Conservation (phyloP, 2,888 invertebrate species). For the Melanchra persicariae region DNA sequence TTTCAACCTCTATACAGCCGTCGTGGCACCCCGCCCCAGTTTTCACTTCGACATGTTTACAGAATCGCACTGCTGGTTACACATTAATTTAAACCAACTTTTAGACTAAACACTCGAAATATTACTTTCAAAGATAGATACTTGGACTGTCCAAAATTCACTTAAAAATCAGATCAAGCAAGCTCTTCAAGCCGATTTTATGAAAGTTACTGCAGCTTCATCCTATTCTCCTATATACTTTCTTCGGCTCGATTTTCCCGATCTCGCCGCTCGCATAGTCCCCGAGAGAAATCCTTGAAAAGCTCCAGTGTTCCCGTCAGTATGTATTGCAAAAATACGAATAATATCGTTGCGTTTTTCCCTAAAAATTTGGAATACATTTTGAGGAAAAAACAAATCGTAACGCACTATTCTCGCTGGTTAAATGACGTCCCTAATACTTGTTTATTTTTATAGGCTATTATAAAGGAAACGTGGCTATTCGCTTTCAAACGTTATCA, state of each 20-base stretch:
- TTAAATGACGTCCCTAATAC: conserved; percentile 54
- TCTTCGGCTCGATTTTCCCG: conserved; percentile 36
- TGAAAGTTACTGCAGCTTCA: conserved; percentile 34
- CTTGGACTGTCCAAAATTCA: neutral
- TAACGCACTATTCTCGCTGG: conserved; percentile 47
- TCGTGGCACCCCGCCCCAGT: too few species aligned
- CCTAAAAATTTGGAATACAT: conserved; percentile 30
- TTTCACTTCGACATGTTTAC: too few species aligned
- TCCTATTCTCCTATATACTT: conserved; percentile 25
- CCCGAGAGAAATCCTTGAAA: conserved; percentile 55
- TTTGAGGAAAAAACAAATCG: conserved; percentile 59
- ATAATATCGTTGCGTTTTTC: conserved; percentile 19
- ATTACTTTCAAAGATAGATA: neutral
- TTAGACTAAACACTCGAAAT: neutral
- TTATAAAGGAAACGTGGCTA: conserved; percentile 57
- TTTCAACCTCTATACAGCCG: neutral
- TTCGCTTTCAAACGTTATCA: conserved; percentile 51
- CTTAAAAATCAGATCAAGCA: neutral
- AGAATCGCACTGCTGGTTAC: too few species aligned
- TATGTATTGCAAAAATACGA: conserved; percentile 34
- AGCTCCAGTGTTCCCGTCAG: conserved; percentile 22
- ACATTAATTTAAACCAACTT: neutral
- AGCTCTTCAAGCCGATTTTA: conserved; percentile 23
- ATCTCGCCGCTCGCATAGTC: conserved; percentile 26
- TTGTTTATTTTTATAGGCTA: conserved; percentile 59